Base-by-base conservation (phyloP, 2,797 vertebrate genomes). In the Calcarius lapponicus region DNA sequence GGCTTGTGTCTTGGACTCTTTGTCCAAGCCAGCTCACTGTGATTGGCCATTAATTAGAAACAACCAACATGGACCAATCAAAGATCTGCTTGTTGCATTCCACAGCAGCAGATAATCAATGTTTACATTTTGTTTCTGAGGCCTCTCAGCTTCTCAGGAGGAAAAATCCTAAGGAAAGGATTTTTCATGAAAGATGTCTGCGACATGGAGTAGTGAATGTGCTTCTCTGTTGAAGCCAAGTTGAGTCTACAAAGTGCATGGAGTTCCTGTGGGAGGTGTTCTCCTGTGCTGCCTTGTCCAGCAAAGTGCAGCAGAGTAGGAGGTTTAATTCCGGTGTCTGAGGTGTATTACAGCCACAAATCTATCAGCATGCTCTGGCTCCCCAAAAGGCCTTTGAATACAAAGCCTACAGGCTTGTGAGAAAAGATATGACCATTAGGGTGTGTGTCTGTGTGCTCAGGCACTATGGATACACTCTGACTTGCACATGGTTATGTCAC, bases 401-500 rank as follows among this genome's bases (percentile, higher is more conserved):
- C 0, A 17, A 62, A 34, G 61, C 10, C 71, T 54, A 9, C 32
- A 9, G 0, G 18, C 31, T 70, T 69, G 42, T 71, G 62, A 85
- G 65, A 21, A 21, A 88, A 64, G 38, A 32, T 32, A 29, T 43
- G 88, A 79, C 81, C 67, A 24, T 70, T 47, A 82, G 29, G 1
- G 1, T 54, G 29, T 1, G 0, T 43, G 38, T 9, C 48, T 50
- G 31, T 40, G 74, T 76, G 47, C 26, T 62, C 74, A 85, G 64
- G 73, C 71, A 82, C 3, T 85, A 10, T 40, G 78, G 74, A 20
- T 58, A 26, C 58, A 42, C 40, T 11, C 56, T 34, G 81, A 40
- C 75, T 89, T 72, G 54, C 80, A 71, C 50, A 48, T 4, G 29
- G 75, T 72, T 69, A 69, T 81, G 80, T 86, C 87, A 91, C 40